Evolutionary conservation across 2,113 vertebrate species (phyloP), one percentile per base, ranked within the genome.

Genomic region (Rhea pennata): DNA sequence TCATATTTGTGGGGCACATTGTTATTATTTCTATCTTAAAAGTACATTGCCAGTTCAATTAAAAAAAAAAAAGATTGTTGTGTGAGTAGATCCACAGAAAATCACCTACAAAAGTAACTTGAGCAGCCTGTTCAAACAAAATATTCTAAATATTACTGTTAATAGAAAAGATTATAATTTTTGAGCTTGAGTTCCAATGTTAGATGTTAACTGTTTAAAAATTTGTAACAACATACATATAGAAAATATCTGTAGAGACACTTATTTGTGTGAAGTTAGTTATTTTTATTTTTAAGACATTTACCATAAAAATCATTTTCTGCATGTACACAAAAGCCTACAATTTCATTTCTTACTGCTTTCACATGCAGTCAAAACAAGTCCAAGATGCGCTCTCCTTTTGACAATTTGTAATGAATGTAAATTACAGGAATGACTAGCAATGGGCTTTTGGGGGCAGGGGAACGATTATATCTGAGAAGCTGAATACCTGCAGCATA

Each of bases 361-460:
- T 91, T 76, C 87, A 62, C 17, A 84, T 56, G 8, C 33, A 92
- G 40, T 23, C 77, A 91, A 50, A 95, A 85, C 51, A 56, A 92
- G 59, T 15, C 74, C n/a, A 87, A 95, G 96, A 93, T 88, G 73
- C 1, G 1, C 84, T 86, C 11, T 50, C 46, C 59, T 92, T 11
- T 58, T 87, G 92, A 80, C 77, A 95, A 82, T 91, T 74, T 71
- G 58, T 74, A 93, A 87, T 91, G 64, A 87, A 91, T 92, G 64
- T 77, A 75, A 96, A 78, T 88, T 92, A 77, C 67, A 85, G 72
- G 46, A 91, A 92, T 77, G 86, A 93, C 75, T 92, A 53, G 91
- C 64, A 85, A n/a, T 3, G 22, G 87, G 89, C 89, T 84, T 95
- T 74, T 86, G 82, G 87, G 88, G 83, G 90, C 76, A 75, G 87